phyloP scores from a whole-genome alignment of 2,113 vertebrate species.

The cattle (Bos taurus) region ARS-UCD2.0 NC_037344.1:51914001-51914500 shows the following conservation, averaged over 20 bases:
- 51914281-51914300: background rate
- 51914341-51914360: background rate
- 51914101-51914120: background rate
- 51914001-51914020: background rate
- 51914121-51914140: background rate
- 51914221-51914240: background rate
- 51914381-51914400: background rate
- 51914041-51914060: background rate
- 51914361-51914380: background rate
- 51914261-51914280: background rate
- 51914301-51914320: background rate
- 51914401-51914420: background rate
- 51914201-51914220: background rate
- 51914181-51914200: background rate
- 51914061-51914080: background rate
- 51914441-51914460: background rate
- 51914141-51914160: background rate
- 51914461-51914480: background rate
- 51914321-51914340: background rate
- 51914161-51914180: background rate
- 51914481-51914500: background rate
- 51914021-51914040: background rate
- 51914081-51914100: background rate
- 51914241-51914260: background rate
- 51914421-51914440: background rate